Evolutionary conservation across 2,113 vertebrate species (phyloP).

Genomic region (Acrocephalus arundinaceus): DNA sequence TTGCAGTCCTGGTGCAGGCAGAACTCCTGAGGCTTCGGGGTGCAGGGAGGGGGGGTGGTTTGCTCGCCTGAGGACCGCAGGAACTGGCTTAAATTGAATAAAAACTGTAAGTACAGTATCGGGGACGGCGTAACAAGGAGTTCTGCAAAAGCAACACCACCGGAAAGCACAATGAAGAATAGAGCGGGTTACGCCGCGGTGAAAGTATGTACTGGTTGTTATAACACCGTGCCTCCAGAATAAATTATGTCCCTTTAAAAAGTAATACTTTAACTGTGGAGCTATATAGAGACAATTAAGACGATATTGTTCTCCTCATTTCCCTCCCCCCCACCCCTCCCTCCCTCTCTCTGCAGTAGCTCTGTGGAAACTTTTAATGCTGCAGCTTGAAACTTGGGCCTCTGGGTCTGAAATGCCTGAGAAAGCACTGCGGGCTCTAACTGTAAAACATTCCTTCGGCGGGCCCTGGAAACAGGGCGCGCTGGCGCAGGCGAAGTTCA

Average conservation of each 20-base stretch:
- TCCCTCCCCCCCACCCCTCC: neutral
- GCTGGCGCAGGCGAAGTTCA: constrained; percentile 70
- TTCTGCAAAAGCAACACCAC: constrained; percentile 66
- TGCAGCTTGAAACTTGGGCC: constrained; percentile 59
- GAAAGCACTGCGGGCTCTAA: constrained; percentile 72
- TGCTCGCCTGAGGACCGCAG: neutral
- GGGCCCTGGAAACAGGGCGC: constrained; percentile 75
- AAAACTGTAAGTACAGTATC: constrained; percentile 63
- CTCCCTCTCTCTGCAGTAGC: constrained; percentile 56
- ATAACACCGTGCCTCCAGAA: constrained; percentile 57
- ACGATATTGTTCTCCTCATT: constrained; percentile 60
- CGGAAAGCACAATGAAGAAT: constrained; percentile 60
- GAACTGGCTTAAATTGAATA: constrained; percentile 62
- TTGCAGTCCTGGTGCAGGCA: constrained; percentile 12
- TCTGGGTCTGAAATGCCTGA: constrained; percentile 73
- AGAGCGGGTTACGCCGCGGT: constrained; percentile 55
- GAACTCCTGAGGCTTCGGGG: constrained; percentile 4
- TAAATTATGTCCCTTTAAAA: constrained; percentile 72
- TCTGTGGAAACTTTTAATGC: constrained; percentile 72
- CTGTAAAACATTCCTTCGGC: constrained; percentile 76
- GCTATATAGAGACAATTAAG: constrained; percentile 69
- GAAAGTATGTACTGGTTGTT: constrained; percentile 63
- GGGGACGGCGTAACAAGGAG: constrained; percentile 42
- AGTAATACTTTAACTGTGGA: constrained; percentile 66
- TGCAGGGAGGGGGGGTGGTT: neutral